Conservation (phyloP, 2,888 invertebrate species). For the Ichneumoninae sp. region DNA sequence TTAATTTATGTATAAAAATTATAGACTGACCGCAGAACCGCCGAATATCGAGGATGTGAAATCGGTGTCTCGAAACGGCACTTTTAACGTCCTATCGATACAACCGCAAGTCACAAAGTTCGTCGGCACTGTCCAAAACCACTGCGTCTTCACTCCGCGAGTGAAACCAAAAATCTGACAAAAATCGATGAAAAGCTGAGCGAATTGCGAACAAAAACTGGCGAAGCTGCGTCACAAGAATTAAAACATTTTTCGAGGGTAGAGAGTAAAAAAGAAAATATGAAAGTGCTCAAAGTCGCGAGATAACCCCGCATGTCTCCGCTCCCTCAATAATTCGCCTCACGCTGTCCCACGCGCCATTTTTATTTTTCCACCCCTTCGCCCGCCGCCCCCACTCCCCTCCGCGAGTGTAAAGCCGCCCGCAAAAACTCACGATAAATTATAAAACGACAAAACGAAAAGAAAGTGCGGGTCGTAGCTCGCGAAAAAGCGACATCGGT, state of each 20-base stretch:
- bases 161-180: not conserved
- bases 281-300: not conserved
- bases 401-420: not conserved
- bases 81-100: too few relatives aligned
- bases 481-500: not conserved
- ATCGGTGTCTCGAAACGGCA: not conserved
- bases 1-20: conserved; percentile 3
- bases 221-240: not conserved
- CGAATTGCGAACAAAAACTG: not conserved
- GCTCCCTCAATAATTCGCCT: not conserved
- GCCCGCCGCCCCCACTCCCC: not conserved
- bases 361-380: not conserved
- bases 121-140: too few relatives aligned
- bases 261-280: not conserved
- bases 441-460: not conserved
- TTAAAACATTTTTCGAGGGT: not conserved
- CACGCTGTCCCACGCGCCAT: not conserved
- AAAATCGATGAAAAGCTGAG: not conserved
- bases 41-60: not conserved
- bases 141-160: not conserved
- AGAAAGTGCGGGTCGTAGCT: not conserved
- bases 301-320: conserved; percentile 15
- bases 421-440: too few relatives aligned
- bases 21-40: not conserved
- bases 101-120: too few relatives aligned